Conservation (phyloP, 1,140 invertebrate genomes). For the Pseudomyrmex concolor region DNA sequence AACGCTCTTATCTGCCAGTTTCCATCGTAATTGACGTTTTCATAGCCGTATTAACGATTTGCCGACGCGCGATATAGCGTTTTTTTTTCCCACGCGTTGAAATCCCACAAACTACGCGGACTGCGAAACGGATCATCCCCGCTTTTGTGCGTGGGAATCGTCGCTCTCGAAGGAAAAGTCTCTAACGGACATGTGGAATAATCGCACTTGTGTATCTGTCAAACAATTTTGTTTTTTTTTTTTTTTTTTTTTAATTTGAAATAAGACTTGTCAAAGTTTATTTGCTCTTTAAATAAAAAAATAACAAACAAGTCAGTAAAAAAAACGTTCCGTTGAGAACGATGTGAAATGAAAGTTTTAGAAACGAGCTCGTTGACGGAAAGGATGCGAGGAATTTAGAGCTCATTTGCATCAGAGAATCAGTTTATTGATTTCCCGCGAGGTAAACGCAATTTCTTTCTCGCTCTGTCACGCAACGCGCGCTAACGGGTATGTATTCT, state of each 20-base stretch:
- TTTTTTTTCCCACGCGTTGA: slow-evolving; percentile 67
- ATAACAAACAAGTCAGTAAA: neutral
- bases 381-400: slow-evolving; percentile 35
- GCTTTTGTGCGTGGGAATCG: slow-evolving; percentile 54
- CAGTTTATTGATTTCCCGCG: slow-evolving; percentile 11
- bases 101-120: slow-evolving; percentile 50
- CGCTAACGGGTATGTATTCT: slow-evolving; percentile 61
- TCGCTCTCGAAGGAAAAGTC: neutral
- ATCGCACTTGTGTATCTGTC: too few relatives aligned
- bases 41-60: slow-evolving; percentile 55
- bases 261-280: too few relatives aligned
- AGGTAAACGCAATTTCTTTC: slow-evolving; percentile 9
- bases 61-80: slow-evolving; percentile 6
- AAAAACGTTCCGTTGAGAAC: neutral
- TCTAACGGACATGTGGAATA: slow-evolving; percentile 10
- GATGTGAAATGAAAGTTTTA: slow-evolving; percentile 20
- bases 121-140: slow-evolving; percentile 44
- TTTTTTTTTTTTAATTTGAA: too few relatives aligned
- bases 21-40: slow-evolving; percentile 17
- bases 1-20: slow-evolving; percentile 1
- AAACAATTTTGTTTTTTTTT: too few relatives aligned
- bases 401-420: slow-evolving; percentile 44
- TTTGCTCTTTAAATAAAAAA: too few relatives aligned
- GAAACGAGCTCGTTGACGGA: slow-evolving; percentile 14
- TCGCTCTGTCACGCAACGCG: slow-evolving; percentile 40